Percentiles rank a stretch among this genome's conserved stretches.
Conservation (phyloP, 2,888 invertebrate species). For the Zygothrica quintamaculata region DNA sequence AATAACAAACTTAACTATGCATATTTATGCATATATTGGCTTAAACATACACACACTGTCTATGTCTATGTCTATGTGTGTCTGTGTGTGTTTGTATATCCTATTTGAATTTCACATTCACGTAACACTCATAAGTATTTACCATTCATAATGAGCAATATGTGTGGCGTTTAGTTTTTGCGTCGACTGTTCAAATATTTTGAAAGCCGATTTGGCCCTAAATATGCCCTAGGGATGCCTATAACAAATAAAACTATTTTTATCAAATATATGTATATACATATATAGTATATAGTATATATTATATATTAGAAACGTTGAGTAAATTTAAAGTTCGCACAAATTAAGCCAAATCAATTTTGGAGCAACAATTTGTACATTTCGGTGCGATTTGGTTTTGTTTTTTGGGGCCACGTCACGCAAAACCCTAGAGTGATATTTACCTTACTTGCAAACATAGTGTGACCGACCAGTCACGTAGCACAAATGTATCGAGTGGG, state of each 20-base stretch:
- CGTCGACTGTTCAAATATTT: conserved; percentile 69
- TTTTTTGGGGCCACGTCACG: conserved; percentile 46
- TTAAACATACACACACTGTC: conserved; percentile 17
- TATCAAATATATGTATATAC: conserved; percentile 10
- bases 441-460: conserved; percentile 19
- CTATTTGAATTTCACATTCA: conserved; percentile 6
- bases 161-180: conserved; percentile 59
- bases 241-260: conserved; percentile 50
- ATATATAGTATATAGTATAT: conserved; percentile 1
- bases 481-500: conserved; percentile 76
- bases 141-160: conserved; percentile 69
- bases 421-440: conserved; percentile 45
- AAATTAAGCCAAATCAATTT: conserved; percentile 78
- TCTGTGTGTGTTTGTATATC: conserved; percentile 2
- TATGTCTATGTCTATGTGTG: too few relatives aligned
- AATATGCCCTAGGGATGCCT: conserved; percentile 56
- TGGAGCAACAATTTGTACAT: conserved; percentile 62
- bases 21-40: conserved; percentile 56
- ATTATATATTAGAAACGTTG: conserved; percentile 3
- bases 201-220: conserved; percentile 61
- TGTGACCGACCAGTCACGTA: conserved; percentile 70
- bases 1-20: conserved; percentile 64
- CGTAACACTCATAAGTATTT: conserved; percentile 45
- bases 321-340: conserved; percentile 69
- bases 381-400: conserved; percentile 52